Base-by-base conservation (phyloP, 2,113 vertebrate genomes). In the Upupa epops region DNA sequence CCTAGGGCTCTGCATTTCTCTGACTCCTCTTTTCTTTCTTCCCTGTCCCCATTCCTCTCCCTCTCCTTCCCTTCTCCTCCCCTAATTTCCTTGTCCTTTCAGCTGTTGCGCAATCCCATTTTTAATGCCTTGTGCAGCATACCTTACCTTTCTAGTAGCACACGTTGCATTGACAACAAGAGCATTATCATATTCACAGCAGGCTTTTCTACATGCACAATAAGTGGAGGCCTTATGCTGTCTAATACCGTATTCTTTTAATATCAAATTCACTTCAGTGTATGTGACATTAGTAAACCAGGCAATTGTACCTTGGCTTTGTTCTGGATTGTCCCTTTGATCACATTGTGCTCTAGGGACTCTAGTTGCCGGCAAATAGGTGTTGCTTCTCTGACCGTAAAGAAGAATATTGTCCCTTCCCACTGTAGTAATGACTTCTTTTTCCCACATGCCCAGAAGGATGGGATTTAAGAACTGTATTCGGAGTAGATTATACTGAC, bases 1-100 rank as follows among this genome's bases (percentile, higher is more conserved):
- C 70, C 86, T 93, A 21, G 32, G 52, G 76, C 42, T 84, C 82
- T 93, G 25, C 25, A 59, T 92, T 96, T 96, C 48, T 69, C 69
- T 78, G 69, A 31, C 15, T 89, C 17, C 71, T 61, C 13, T 46
- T 79, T 91, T 70, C 42, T 66, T 75, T 59, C 77, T 75, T 36
- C 8, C 14, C 75, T 64, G 32, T 31, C 40, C 16, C 59, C 73
- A 12, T 90, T 76, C 84, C 42, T 55, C 66, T 84, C 34, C 84
- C 92, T 54, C 49, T 58, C 36, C 7, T 66, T 83, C 32, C 17
- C 70, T 83, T 46, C 42, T 63, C 22, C 21, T 81, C 46, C 24
- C 6, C 31, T 86, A 66, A 51, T 95, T 88, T 92, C 11, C 70
- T 79, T 89, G 71, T 73, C 48, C 51, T 76, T 34, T 86, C 74